phyloP scores from a whole-genome alignment of 2,797 vertebrate species.

The Sternotherus odoratus region DNA sequence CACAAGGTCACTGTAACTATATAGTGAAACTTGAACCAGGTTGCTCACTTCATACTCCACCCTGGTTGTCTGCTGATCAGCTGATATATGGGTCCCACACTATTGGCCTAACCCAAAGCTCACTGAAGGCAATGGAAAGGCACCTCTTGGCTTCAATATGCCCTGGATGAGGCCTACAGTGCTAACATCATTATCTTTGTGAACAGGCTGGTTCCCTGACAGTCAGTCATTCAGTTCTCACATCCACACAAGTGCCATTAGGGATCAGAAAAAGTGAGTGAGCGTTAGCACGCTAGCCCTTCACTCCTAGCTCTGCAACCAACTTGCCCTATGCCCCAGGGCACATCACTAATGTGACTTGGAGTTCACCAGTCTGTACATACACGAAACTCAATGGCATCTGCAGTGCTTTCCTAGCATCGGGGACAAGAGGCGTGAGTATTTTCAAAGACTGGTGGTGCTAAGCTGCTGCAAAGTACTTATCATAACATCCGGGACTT shows the following conservation, averaged over 20 bases:
- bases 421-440: neutral
- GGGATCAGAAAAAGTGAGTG: fast-evolving
- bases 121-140: neutral
- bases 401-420: neutral
- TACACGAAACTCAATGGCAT: neutral
- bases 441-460: neutral
- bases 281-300: fast-evolving
- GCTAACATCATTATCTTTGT: neutral
- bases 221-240: neutral
- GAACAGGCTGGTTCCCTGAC: neutral
- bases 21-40: fast-evolving
- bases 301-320: fast-evolving
- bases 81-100: neutral
- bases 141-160: neutral
- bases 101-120: neutral
- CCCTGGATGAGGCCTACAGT: neutral
- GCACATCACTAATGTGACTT: neutral
- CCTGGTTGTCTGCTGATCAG: fast-evolving
- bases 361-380: neutral
- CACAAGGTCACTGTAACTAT: neutral
- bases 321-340: neutral
- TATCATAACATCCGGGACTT: neutral
- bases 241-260: fast-evolving
- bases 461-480: neutral
- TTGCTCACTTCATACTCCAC: fast-evolving